Percentiles rank a stretch among this genome's conserved stretches.
These are phyloP conservation scores for Philaenus spumarius DNA, from an alignment of 1,140 invertebrate species.

Conservation along the genomic window DNA sequence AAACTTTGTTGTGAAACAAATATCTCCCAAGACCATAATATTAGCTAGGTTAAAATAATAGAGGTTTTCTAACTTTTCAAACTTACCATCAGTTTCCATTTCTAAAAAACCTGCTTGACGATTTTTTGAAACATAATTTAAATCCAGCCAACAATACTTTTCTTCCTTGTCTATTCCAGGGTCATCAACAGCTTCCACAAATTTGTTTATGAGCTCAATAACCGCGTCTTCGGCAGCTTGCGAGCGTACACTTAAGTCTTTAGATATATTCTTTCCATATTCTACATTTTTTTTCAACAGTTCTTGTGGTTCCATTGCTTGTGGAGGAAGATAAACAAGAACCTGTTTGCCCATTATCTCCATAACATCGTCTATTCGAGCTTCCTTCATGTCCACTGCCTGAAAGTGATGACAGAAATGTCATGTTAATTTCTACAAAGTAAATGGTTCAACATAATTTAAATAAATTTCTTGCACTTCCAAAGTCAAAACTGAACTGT, in stretches of 20 bases:
- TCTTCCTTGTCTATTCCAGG: conserved; percentile 44
- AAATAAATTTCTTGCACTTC: too few species aligned
- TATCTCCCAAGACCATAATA: too few species aligned
- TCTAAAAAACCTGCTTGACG: conserved; percentile 31
- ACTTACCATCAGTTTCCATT: too few species aligned
- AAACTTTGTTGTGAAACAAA: too few species aligned
- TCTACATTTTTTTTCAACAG: conserved; percentile 58
- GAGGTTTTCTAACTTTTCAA: too few species aligned
- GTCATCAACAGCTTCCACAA: conserved; percentile 50
- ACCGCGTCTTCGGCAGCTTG: conserved; percentile 55
- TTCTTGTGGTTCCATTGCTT: conserved; percentile 54
- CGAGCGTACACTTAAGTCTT: conserved; percentile 51
- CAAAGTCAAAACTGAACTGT: too few species aligned
- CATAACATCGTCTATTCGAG: conserved; percentile 63
- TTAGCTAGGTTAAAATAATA: too few species aligned
- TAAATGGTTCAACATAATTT: too few species aligned
- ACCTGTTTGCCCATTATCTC: conserved; percentile 53
- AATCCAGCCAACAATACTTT: conserved; percentile 58
- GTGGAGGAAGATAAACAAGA: conserved; percentile 56
- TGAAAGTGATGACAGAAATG: conserved; percentile 33
- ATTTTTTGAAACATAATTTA: conserved; percentile 48
- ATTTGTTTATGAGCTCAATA: conserved; percentile 62
- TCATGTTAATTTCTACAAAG: too few species aligned
- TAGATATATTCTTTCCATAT: conserved; percentile 34
- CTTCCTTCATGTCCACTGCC: conserved; percentile 67